Evolutionary conservation across 35 echinoderm and acorn worm species (phyloP).

Genomic region (Hemicentrotus pulcherrimus): DNA sequence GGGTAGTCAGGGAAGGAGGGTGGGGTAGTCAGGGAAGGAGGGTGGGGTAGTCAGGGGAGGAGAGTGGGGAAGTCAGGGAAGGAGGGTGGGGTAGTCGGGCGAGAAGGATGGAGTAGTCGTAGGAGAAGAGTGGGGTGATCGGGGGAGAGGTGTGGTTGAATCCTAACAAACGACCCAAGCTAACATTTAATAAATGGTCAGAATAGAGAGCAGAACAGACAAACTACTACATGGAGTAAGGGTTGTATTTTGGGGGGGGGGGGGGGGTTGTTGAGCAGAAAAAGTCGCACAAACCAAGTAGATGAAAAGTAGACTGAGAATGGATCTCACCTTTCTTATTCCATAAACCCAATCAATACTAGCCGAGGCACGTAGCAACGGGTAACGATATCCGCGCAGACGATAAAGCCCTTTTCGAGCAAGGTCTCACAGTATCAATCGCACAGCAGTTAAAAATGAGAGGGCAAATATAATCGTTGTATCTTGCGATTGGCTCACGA

Average conservation of each 20-base stretch:
- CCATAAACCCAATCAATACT: slow-evolving; percentile 43
- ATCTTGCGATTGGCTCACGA: slow-evolving; percentile 48
- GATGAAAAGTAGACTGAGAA: slow-evolving; percentile 18
- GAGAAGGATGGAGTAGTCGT: not conserved
- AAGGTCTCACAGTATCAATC: slow-evolving; percentile 30
- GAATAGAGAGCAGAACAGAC: not conserved
- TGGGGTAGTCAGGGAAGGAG: too few species aligned
- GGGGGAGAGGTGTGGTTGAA: slow-evolving; percentile 5
- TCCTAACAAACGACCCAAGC: slow-evolving; percentile 31
- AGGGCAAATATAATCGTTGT: slow-evolving; percentile 50
- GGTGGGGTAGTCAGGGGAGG: too few species aligned
- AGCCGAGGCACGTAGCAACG: slow-evolving; percentile 51
- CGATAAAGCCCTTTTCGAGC: slow-evolving; percentile 44
- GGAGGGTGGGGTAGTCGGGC: not conserved
- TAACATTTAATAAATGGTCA: not conserved
- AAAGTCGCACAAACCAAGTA: not conserved
- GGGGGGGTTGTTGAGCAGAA: too few species aligned
- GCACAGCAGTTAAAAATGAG: slow-evolving; percentile 52
- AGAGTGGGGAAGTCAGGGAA: not conserved
- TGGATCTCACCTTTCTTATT: slow-evolving; percentile 15
- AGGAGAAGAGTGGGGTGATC: too few species aligned
- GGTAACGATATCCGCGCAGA: slow-evolving; percentile 54
- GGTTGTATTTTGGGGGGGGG: not conserved
- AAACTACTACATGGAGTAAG: not conserved
- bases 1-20: not conserved